A percentile compares a stretch with the other conserved stretches of the same genome.
These are phyloP conservation scores for Proteles cristata DNA, from an alignment of 2,113 vertebrate species.

Conservation along the genomic window DNA sequence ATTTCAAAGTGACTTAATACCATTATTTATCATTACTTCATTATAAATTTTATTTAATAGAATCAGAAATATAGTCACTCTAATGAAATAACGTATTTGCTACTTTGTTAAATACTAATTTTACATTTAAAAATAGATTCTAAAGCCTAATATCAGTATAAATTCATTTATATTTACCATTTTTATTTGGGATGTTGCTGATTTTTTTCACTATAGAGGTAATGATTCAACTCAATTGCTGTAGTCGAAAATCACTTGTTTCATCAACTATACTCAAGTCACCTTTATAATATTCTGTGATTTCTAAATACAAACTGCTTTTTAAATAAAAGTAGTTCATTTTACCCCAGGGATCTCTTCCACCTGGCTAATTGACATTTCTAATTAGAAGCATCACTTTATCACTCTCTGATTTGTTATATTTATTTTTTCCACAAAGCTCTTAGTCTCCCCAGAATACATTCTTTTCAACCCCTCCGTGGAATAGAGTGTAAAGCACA, in stretches of 20 bases:
- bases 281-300: neutral
- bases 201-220: neutral
- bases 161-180: slow-evolving; percentile 2
- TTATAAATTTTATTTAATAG: neutral
- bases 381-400: neutral
- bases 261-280: neutral
- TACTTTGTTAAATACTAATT: neutral
- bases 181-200: neutral
- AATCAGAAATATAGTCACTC: neutral
- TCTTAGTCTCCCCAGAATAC: neutral
- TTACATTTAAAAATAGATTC: neutral
- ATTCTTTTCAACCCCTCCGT: neutral
- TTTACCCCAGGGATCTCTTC: neutral
- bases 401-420: neutral
- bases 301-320: neutral
- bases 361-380: neutral
- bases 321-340: neutral
- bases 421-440: neutral
- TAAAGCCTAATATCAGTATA: neutral
- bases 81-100: no score
- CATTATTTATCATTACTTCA: neutral
- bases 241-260: neutral
- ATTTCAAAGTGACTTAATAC: neutral
- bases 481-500: neutral
- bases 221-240: neutral